phyloP scores from a whole-genome alignment of 2,797 vertebrate species.

The Rousettus madagascariensis region DNA sequence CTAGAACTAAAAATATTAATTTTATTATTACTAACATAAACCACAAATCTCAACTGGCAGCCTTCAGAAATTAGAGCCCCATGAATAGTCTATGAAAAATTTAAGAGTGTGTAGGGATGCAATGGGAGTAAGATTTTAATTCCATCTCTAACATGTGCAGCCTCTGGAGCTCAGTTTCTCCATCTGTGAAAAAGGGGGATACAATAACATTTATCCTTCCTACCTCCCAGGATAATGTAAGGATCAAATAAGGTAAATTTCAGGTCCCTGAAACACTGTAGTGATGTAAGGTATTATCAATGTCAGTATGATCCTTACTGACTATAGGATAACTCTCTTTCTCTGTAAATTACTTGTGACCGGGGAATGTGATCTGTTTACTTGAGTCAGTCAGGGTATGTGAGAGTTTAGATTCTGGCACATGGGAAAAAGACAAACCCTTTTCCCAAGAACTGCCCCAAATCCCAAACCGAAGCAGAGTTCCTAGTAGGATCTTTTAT shows the following conservation, averaged over 20 bases:
- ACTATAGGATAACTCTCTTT: not conserved
- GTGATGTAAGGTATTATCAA: not conserved
- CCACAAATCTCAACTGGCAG: not conserved
- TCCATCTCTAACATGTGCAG: not conserved
- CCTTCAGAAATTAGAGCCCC: not conserved
- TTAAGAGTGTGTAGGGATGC: not conserved
- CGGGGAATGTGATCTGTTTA: not conserved
- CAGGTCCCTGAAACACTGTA: not conserved
- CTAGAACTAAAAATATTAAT: constrained; percentile 26
- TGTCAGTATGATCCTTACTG: not conserved
- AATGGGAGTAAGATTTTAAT: not conserved
- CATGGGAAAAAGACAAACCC: not conserved
- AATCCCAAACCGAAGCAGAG: not conserved
- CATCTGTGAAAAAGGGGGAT: not conserved
- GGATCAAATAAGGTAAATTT: not conserved
- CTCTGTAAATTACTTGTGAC: not conserved
- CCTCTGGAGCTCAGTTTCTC: not conserved
- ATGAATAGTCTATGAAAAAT: not conserved
- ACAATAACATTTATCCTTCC: not conserved
- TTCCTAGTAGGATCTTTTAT: not conserved
- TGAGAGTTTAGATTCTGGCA: not conserved
- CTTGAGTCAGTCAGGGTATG: not conserved
- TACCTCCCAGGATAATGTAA: not conserved
- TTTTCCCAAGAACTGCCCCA: not conserved
- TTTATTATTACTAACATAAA: not conserved